phyloP scores from a whole-genome alignment of 2,113 vertebrate genomes.

The Catharus fuscescens region DNA sequence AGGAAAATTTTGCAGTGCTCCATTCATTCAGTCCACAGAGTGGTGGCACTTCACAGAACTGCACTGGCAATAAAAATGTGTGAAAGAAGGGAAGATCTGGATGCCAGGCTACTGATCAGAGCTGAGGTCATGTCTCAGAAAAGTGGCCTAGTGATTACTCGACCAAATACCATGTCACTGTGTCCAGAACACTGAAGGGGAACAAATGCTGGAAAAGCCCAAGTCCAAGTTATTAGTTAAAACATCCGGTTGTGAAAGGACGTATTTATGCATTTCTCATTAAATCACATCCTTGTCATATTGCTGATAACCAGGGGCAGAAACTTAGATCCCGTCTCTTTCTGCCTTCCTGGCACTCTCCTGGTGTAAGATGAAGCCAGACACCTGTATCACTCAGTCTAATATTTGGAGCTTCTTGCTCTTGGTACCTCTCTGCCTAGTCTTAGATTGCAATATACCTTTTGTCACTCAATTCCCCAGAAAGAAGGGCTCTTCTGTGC shows the following conservation, averaged over 20 bases:
- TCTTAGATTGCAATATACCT: neutral
- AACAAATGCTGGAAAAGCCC: neutral
- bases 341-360: neutral
- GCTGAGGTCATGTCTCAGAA: constrained; percentile 3
- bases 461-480: neutral
- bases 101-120: neutral
- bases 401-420: neutral
- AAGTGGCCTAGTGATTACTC: neutral
- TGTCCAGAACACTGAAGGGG: neutral
- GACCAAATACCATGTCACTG: neutral
- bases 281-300: neutral
- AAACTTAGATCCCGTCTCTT: neutral
- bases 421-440: neutral
- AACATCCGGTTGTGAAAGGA: neutral
- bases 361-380: neutral
- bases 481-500: neutral
- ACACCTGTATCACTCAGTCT: neutral
- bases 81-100: constrained; percentile 2
- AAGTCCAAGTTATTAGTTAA: neutral
- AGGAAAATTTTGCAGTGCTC: neutral
- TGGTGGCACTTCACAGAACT: neutral
- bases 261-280: neutral
- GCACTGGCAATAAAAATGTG: neutral
- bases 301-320: neutral
- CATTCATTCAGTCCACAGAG: neutral